These are phyloP conservation scores for Ephestia elutella DNA, from an alignment of 1,140 invertebrate species.

Conservation along the genomic window DNA sequence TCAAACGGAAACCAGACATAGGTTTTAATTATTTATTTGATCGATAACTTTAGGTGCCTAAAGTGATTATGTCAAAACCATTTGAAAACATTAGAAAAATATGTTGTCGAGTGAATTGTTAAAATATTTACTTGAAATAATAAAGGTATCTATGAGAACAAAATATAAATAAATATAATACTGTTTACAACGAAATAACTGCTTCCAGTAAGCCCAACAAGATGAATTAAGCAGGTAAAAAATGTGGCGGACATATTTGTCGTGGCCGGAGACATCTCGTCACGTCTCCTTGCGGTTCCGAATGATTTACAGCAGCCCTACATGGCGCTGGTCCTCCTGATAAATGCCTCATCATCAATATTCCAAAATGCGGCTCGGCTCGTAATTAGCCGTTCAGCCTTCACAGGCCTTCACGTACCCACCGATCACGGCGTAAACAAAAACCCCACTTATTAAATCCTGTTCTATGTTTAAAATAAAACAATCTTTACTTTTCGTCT, in stretches of 20 bases:
- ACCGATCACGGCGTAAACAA: conserved; percentile 47
- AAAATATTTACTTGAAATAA: neutral
- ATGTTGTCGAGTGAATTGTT: no score
- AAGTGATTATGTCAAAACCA: neutral
- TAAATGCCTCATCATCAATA: conserved; percentile 72
- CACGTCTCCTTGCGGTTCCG: conserved; percentile 55
- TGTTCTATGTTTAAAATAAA: conserved; percentile 52
- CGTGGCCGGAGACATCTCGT: conserved; percentile 60
- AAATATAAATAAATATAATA: neutral
- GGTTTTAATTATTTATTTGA: conserved; percentile 2
- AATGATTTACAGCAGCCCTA: conserved; percentile 70
- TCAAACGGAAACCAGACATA: neutral
- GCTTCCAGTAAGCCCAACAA: conserved; percentile 32
- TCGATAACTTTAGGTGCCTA: neutral
- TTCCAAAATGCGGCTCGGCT: conserved; percentile 68
- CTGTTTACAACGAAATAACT: neutral
- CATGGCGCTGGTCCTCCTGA: conserved; percentile 65
- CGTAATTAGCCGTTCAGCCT: conserved; percentile 68
- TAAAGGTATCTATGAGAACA: neutral
- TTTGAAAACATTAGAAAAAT: neutral
- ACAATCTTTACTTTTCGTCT: conserved; percentile 31
- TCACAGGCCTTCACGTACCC: conserved; percentile 59
- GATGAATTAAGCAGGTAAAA: conserved; percentile 61
- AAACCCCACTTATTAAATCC: conserved; percentile 52
- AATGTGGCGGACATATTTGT: conserved; percentile 64